Evolutionary conservation across 1,140 invertebrate genomes (phyloP), one percentile per base, ranked within the genome.

Genomic region (Drosophila aff.): DNA sequence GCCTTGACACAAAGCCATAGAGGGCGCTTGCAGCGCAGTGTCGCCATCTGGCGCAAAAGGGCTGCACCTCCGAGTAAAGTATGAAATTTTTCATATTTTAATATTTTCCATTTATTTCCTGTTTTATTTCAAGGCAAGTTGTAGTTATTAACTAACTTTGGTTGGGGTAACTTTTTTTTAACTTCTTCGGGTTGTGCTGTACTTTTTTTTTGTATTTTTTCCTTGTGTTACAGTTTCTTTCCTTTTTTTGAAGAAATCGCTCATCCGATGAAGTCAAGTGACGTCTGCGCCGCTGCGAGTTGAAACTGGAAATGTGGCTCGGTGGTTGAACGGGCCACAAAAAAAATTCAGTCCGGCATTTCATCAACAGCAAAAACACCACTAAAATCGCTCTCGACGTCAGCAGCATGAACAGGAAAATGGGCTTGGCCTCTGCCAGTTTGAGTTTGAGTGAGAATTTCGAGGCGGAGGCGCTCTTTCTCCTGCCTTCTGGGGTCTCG

Each of bases 221-320:
- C 16, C 21, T 28, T 36, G 3, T 33, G 11, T 18, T 66, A 18
- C 28, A 21, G 33, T n/a, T 18, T 53, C 13, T 60, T 52, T 11
- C 2, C 16, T 53, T 55, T 50, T 52, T 55, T 28, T 38, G 28
- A 44, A 49, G n/a, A 55, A 46, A 53, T 53, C 49, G 65, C 58
- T 64, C 53, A 64, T 79, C 65, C 43, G 66, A 8, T 43, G 33
- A 57, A 52, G 58, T 63, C 43, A 55, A 81, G 47, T 59, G 77
- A 89, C 87, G 87, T 87, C 82, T 87, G 87, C 76, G 77, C 82
- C 55, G 71, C 71, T 71, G 68, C 58, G 72, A 87, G 74, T 82
- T 49, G 47, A 58, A 80, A 85, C 76, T 76, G 77, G 59, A 81
- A 91, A 73, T 91, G 86, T 72, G 81, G 49, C 62, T 49, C 59